Evolutionary conservation across 2,113 vertebrate genomes (phyloP).

Genomic region (Bambusicola thoracicus): DNA sequence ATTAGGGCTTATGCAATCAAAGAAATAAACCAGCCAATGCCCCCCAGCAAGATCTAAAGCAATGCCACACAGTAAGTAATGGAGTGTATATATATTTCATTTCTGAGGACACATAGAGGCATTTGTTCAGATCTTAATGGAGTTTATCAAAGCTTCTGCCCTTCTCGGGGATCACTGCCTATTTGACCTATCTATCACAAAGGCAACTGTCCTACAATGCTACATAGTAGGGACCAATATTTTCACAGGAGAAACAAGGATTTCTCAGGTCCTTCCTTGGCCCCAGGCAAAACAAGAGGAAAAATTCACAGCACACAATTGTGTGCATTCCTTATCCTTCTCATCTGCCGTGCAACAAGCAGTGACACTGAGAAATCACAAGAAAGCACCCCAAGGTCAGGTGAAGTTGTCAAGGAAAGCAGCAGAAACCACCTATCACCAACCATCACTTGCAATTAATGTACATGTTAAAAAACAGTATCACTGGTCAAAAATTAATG

Average conservation of each 20-base stretch:
- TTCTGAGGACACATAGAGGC: background rate
- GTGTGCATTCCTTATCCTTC: background rate
- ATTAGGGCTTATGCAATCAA: background rate
- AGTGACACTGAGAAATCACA: background rate
- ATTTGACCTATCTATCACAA: background rate
- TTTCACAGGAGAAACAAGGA: background rate
- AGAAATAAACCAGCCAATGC: slow-evolving; percentile 5
- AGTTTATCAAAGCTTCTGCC: background rate
- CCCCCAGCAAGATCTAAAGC: slow-evolving; percentile 31
- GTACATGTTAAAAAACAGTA: background rate
- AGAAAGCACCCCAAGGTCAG: background rate
- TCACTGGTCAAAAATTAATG: background rate
- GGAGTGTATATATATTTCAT: background rate
- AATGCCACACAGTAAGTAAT: background rate
- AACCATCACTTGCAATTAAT: background rate
- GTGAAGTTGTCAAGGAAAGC: background rate
- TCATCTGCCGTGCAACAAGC: background rate
- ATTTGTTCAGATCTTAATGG: background rate
- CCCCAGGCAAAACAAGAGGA: background rate
- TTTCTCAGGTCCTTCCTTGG: background rate
- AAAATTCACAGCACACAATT: background rate
- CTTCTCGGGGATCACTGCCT: background rate
- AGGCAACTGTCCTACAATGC: background rate
- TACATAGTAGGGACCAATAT: background rate
- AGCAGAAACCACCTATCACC: background rate